phyloP scores from a whole-genome alignment of 2,888 invertebrate genomes.

The Amblyjoppa proteus region DNA sequence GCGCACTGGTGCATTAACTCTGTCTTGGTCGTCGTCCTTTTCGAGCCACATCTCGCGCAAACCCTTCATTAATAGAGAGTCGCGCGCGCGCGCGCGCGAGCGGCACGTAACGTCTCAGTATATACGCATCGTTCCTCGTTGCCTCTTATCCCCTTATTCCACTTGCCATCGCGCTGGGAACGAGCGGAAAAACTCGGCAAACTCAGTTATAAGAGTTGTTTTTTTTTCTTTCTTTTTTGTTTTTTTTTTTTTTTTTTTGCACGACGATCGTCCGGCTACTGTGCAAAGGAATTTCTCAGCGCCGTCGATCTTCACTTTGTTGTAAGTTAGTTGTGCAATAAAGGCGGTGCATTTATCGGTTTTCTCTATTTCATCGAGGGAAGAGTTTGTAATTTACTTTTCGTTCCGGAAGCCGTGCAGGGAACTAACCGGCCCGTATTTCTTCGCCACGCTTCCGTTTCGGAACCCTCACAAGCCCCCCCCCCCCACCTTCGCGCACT shows the following conservation, averaged over 20 bases:
- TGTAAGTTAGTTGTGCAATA: background rate
- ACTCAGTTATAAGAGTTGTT: constrained; percentile 14
- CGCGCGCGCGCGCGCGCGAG: constrained; percentile 14
- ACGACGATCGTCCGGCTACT: constrained; percentile 9
- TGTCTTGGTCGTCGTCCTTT: constrained; percentile 48
- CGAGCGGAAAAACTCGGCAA: constrained; percentile 53
- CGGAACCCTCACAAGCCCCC: background rate
- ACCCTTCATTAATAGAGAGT: constrained; percentile 59
- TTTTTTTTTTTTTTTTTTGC: constrained; percentile 12
- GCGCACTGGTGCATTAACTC: background rate
- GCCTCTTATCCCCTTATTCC: background rate
- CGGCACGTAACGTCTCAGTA: constrained; percentile 56
- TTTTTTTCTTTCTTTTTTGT: constrained; percentile 10
- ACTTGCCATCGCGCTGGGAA: constrained; percentile 30
- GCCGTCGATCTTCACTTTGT: background rate
- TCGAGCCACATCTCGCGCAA: constrained; percentile 60
- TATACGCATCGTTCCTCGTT: constrained; percentile 2
- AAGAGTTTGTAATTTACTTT: constrained; percentile 21
- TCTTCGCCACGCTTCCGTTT: constrained; percentile 60
- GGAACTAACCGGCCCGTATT: constrained; percentile 51
- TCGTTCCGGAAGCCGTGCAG: constrained; percentile 49
- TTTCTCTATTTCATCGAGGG: constrained; percentile 5
- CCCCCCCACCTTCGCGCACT: background rate
- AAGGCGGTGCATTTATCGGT: constrained; percentile 12
- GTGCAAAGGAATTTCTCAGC: constrained; percentile 25